Evolutionary conservation across 2,113 vertebrate species (phyloP), one percentile per base, ranked within the genome.

Genomic region (Larimichthys crocea): DNA sequence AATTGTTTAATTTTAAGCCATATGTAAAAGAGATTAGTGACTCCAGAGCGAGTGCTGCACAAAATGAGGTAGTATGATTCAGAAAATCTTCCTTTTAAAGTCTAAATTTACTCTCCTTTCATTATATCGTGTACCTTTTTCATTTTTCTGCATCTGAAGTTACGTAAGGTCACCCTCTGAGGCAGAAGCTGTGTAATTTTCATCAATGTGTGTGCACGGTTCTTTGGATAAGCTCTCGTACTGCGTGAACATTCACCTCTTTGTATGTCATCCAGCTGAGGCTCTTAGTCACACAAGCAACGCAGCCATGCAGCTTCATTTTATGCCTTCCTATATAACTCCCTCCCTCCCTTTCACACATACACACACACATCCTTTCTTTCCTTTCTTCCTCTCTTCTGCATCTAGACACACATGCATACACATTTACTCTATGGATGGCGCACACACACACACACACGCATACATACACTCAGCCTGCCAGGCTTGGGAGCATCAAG

Each of bases 401-500:
- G 62, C 76, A 69, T 80, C 60, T 69, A 53, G 1, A 64, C 78
- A 64, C 65, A 61, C 85, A 74, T 67, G 63, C 76, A 63, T 55
- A 76, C 52, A 16, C 66, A 79, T 83, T 80, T 63, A 62, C 82
- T 86, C 79, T 76, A 83, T 83, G 75, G 74, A 80, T 86, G 70
- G 16, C 44, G 4, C 52, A 46, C 74, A 46, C 42, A 42, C 44
- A 14, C 52, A 64, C 59, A 75, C 52, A 57, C 74, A 56, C 42
- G 48, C 48, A 75, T 57, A 64, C 50, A 5, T 2, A 52, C 59
- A 44, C 85, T 59, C 80, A 67, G 85, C 82, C 86, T 91, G 87
- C 83, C 83, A 89, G 74, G 87, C 88, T 88, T 76, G 80, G 76
- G 78, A 92, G 91, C 92, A 90, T 92, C 91, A 91, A 84, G 88